These are phyloP conservation scores for Porites cylindrica DNA, from an alignment of 92 coral and sea anemone genomes.

Conservation along the genomic window DNA sequence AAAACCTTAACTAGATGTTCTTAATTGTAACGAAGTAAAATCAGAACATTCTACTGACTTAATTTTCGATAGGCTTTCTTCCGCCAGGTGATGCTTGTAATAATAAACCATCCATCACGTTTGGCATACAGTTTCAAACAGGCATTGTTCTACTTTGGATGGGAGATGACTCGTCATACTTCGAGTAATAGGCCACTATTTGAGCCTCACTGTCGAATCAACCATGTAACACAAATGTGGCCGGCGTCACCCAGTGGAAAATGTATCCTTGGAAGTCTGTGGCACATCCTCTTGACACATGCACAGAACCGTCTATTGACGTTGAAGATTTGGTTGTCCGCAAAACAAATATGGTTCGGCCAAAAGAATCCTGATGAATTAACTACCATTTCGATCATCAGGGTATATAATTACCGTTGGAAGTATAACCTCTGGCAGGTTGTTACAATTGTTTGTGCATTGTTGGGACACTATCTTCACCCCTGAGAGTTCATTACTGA, in stretches of 20 bases:
- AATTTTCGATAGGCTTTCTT: too few species aligned
- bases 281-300: slow-evolving; percentile 16
- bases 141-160: not conserved
- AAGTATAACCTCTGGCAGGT: not conserved
- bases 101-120: too few species aligned
- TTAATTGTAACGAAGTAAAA: too few species aligned
- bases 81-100: too few species aligned
- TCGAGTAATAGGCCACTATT: slow-evolving; percentile 46
- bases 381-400: not conserved
- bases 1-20: too few species aligned
- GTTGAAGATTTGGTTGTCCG: slow-evolving; percentile 7
- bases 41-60: too few species aligned
- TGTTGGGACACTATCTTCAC: not conserved
- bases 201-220: slow-evolving; percentile 49
- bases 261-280: slow-evolving; percentile 39
- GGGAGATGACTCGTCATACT: slow-evolving; percentile 21
- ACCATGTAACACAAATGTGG: slow-evolving; percentile 42
- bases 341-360: slow-evolving; percentile 3
- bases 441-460: not conserved
- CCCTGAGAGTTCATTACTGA: not conserved
- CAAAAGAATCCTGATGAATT: slow-evolving; percentile 1
- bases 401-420: not conserved
- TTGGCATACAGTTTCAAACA: too few species aligned
- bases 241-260: slow-evolving; percentile 39
- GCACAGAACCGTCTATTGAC: slow-evolving; percentile 30